phyloP scores from a whole-genome alignment of 2,888 invertebrate species.

The Stenolophus ochropezus region DNA sequence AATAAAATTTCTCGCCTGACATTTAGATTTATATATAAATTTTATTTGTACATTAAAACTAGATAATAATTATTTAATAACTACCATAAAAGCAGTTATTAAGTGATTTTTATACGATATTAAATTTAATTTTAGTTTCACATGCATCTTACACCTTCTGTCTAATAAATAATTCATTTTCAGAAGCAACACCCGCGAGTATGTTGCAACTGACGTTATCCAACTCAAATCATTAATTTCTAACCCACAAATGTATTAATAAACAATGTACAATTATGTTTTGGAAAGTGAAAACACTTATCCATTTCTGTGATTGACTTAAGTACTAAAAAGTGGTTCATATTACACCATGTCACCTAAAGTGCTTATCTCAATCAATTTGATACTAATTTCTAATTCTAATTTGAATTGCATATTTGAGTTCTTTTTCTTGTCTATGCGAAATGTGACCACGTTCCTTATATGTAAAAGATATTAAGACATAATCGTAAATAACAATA shows the following conservation, averaged over 20 bases:
- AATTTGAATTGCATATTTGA: constrained; percentile 33
- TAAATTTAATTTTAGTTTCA: not conserved
- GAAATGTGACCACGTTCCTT: constrained; percentile 7
- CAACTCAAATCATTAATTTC: constrained; percentile 15
- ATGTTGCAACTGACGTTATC: not conserved
- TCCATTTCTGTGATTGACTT: not conserved
- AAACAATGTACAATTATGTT: constrained; percentile 3
- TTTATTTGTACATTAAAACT: not conserved
- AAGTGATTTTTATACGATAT: not conserved
- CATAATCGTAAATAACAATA: constrained; percentile 25
- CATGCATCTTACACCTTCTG: not conserved
- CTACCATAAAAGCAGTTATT: not conserved
- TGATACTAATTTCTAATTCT: constrained; percentile 15
- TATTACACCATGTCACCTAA: constrained; percentile 27
- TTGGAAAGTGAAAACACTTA: constrained; percentile 6
- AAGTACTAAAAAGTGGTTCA: constrained; percentile 19
- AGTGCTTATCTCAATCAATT: constrained; percentile 27
- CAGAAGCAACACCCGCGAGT: not conserved
- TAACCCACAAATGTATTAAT: constrained; percentile 11
- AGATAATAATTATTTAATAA: constrained; percentile 36
- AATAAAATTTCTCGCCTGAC: constrained; percentile 13
- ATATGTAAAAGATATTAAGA: constrained; percentile 11
- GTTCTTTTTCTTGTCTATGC: constrained; percentile 41
- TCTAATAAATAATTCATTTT: not conserved
- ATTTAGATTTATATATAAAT: constrained; percentile 33